phyloP scores from a whole-genome alignment of 2,888 invertebrate species.

The Spodoptera picta region DNA sequence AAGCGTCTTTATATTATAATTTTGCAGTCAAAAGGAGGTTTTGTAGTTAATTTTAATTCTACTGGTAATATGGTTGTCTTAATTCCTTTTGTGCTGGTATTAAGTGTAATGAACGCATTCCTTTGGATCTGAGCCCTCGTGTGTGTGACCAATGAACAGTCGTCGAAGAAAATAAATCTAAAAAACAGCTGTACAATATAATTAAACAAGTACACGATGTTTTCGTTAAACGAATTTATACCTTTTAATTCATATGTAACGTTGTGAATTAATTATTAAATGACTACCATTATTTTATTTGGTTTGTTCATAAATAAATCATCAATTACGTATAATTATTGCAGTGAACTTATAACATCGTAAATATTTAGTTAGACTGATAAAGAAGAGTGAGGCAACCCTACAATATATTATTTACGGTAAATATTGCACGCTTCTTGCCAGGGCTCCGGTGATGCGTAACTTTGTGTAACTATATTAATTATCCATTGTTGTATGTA shows the following conservation, averaged over 20 bases:
- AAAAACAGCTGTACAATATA: too few species aligned
- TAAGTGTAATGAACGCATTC: not conserved
- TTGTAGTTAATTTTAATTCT: slow-evolving; percentile 20
- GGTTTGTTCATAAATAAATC: too few species aligned
- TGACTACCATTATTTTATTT: too few species aligned
- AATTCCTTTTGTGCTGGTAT: slow-evolving; percentile 22
- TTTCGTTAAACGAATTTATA: too few species aligned
- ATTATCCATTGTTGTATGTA: slow-evolving; percentile 57
- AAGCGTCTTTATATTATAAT: slow-evolving; percentile 42
- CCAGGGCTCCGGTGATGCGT: slow-evolving; percentile 53
- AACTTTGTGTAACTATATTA: slow-evolving; percentile 60
- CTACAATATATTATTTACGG: slow-evolving; percentile 51
- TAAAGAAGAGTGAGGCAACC: slow-evolving; percentile 17
- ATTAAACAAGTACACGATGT: too few species aligned
- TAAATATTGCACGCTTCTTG: slow-evolving; percentile 49
- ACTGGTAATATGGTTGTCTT: slow-evolving; percentile 5
- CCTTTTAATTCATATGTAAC: too few species aligned
- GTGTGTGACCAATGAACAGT: too few species aligned
- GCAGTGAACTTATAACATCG: not conserved
- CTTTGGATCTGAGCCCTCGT: not conserved
- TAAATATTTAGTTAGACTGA: not conserved
- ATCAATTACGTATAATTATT: too few species aligned
- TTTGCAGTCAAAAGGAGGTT: slow-evolving; percentile 29
- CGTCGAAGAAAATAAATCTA: too few species aligned
- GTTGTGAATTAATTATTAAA: too few species aligned